Conservation (phyloP, 2,888 invertebrate species). For the Bhutanitis thaidina region DNA sequence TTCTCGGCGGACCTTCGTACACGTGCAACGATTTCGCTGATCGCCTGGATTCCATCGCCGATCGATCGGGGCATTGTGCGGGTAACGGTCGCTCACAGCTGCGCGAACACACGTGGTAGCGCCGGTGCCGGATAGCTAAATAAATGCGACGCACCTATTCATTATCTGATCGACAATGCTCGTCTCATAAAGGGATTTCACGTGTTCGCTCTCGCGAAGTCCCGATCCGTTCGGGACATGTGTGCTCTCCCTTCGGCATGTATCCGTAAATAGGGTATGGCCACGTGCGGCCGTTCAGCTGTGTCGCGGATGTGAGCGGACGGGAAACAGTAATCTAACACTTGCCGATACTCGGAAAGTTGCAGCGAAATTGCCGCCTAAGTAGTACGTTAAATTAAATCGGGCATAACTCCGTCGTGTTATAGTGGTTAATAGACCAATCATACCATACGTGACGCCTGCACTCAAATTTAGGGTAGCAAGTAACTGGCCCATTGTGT, state of each 20-base stretch:
- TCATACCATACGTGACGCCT: constrained; percentile 11
- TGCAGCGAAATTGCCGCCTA: constrained; percentile 41
- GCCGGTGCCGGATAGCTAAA: constrained; percentile 78
- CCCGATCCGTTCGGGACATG: constrained; percentile 74
- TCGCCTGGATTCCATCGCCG: constrained; percentile 69
- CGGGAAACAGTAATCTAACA: constrained; percentile 76
- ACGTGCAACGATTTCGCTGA: constrained; percentile 65
- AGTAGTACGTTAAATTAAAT: constrained; percentile 14
- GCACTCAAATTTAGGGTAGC: constrained; percentile 44
- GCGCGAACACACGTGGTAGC: constrained; percentile 76
- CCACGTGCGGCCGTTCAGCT: constrained; percentile 79
- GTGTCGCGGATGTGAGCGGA: constrained; percentile 74
- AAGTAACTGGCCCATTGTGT: constrained; percentile 57
- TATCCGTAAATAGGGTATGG: constrained; percentile 79
- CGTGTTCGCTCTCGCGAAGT: constrained; percentile 75
- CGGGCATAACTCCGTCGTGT: constrained; percentile 17
- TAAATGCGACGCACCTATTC: constrained; percentile 77
- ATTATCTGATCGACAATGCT: constrained; percentile 74
- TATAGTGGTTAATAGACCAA: constrained; percentile 17
- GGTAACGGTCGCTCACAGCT: constrained; percentile 78
- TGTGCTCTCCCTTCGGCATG: constrained; percentile 74
- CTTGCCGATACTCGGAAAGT: constrained; percentile 58
- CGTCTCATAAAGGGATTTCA: constrained; percentile 78
- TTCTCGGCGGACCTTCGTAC: constrained; percentile 58
- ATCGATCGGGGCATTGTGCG: constrained; percentile 79